Evolutionary conservation across 2,113 vertebrate genomes (phyloP).

Genomic region (Lontra canadensis): DNA sequence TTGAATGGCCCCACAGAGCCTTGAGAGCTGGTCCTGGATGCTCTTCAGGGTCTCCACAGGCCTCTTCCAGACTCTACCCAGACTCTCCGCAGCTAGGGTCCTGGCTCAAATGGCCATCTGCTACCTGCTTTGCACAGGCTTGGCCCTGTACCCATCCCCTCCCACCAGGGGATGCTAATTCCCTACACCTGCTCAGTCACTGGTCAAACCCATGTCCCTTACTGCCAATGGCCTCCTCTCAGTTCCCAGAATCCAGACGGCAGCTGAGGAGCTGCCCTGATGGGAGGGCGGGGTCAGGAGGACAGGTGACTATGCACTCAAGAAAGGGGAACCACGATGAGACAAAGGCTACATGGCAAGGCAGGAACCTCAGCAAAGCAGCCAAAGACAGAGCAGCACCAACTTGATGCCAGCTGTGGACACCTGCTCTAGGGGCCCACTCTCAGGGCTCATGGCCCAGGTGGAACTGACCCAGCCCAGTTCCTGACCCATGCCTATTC

Average conservation of each 20-base stretch:
- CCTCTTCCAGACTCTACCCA: not conserved
- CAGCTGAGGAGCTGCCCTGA: not conserved
- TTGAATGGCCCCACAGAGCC: no score
- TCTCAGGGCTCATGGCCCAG: not conserved
- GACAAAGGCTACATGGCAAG: not conserved
- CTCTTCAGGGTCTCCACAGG: not conserved
- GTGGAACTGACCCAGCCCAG: not conserved
- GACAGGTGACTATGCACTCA: no score
- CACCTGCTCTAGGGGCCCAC: no score
- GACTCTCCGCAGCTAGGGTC: no score
- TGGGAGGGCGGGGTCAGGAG: not conserved
- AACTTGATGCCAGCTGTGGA: not conserved
- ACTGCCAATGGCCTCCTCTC: not conserved
- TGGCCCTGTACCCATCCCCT: not conserved
- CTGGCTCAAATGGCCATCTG: not conserved
- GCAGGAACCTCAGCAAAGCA: not conserved
- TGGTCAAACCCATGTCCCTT: not conserved
- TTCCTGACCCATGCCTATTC: not conserved
- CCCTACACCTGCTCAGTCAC: not conserved
- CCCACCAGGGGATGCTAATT: no score
- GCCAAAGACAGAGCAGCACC: not conserved
- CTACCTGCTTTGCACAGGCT: not conserved
- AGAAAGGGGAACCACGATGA: fast-evolving
- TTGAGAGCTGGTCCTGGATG: not conserved
- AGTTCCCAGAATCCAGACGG: not conserved